A percentile compares a stretch with the other conserved stretches of the same genome.
Conservation (phyloP, 2,113 vertebrate species). For the Microtus oregoni region DNA sequence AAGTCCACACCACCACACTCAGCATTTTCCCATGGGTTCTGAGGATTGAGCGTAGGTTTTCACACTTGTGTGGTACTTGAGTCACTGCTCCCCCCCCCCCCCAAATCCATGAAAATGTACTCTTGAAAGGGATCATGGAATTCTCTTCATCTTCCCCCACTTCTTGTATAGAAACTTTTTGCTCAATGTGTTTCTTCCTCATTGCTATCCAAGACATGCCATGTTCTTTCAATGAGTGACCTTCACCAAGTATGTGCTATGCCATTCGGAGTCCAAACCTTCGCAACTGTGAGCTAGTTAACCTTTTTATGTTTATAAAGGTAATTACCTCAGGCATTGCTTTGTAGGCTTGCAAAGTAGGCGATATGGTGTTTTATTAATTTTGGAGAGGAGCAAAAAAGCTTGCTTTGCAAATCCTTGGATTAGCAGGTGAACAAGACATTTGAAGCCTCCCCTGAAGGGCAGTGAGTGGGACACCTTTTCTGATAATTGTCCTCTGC, state of each 20-base stretch:
- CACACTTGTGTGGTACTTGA: too few species aligned
- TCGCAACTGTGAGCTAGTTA: background rate
- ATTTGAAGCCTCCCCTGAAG: background rate
- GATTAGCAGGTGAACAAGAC: background rate
- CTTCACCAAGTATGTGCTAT: background rate
- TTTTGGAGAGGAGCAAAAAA: background rate
- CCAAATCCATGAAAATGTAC: too few species aligned
- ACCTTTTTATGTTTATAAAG: background rate
- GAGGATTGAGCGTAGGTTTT: background rate
- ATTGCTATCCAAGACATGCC: background rate
- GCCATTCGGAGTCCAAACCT: background rate
- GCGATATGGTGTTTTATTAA: background rate
- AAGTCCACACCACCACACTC: background rate
- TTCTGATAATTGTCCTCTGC: background rate
- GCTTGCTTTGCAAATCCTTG: background rate
- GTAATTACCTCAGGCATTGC: background rate
- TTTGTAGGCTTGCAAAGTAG: background rate
- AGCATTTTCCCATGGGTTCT: background rate
- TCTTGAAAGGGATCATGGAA: background rate
- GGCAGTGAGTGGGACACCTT: background rate
- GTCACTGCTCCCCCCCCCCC: rapidly evolving
- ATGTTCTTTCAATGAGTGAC: background rate
- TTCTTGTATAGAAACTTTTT: background rate
- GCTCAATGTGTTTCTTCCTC: background rate
- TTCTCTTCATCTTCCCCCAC: background rate